These are phyloP conservation scores for Euspilapteryx auroguttella DNA, from an alignment of 2,888 invertebrate species.

Conservation along the genomic window DNA sequence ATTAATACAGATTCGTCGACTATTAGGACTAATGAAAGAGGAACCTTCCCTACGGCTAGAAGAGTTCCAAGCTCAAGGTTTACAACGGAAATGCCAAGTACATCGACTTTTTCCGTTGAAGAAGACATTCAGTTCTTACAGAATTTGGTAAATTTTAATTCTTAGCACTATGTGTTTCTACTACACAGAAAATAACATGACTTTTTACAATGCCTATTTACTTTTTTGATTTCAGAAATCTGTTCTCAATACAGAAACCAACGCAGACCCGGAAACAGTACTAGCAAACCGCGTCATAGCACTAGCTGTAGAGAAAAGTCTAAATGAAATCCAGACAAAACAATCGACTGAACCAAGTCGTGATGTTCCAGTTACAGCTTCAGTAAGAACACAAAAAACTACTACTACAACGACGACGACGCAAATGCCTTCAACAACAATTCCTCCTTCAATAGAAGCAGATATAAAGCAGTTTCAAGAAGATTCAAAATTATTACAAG, in stretches of 20 bases:
- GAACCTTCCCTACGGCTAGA: conserved; percentile 16
- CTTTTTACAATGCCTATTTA: too few species aligned
- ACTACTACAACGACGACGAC: conserved; percentile 14
- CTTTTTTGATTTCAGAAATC: conserved; percentile 35
- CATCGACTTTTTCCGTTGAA: conserved; percentile 48
- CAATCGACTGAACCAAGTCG: too few species aligned
- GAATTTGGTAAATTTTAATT: conserved; percentile 57
- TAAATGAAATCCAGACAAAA: conserved; percentile 40
- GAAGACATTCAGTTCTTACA: conserved; percentile 64
- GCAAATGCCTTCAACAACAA: conserved; percentile 15
- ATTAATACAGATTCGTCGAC: not conserved
- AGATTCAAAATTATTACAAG: conserved; percentile 48
- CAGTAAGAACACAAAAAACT: conserved; percentile 18
- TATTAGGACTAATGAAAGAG: conserved; percentile 13
- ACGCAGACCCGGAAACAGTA: conserved; percentile 42
- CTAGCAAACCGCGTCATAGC: conserved; percentile 59
- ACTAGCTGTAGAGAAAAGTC: conserved; percentile 51
- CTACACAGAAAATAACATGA: too few species aligned
- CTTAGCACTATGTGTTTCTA: not conserved
- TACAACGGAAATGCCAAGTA: conserved; percentile 42
- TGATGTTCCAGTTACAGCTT: conserved; percentile 24
- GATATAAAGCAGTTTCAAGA: conserved; percentile 52
- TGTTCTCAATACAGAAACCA: conserved; percentile 33
- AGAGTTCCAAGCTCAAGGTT: conserved; percentile 18
- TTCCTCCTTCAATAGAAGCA: conserved; percentile 35